These are phyloP conservation scores for Penaeus japonicus DNA, from an alignment of 1,140 invertebrate genomes.

Conservation along the genomic window DNA sequence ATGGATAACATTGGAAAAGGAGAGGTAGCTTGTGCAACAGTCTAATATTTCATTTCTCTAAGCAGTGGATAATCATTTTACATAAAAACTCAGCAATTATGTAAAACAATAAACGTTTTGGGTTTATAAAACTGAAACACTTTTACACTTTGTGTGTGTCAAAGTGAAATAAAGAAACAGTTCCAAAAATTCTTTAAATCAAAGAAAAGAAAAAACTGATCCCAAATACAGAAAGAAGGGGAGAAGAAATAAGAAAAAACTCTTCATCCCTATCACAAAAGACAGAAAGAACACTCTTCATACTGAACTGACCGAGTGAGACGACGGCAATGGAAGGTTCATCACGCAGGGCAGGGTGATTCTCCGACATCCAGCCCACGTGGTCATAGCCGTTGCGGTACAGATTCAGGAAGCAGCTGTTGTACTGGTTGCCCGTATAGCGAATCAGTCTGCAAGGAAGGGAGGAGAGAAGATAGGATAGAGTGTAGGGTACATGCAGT, in stretches of 20 bases:
- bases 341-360: constrained; percentile 64
- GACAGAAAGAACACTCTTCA: neutral
- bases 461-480: neutral
- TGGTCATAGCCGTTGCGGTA: constrained; percentile 68
- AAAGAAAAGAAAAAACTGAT: neutral
- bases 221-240: neutral
- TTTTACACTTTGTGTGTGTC: too few relatives aligned
- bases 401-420: constrained; percentile 67
- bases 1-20: neutral
- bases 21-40: too few relatives aligned
- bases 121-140: too few relatives aligned
- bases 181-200: neutral
- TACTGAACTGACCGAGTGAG: constrained; percentile 65
- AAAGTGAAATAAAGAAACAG: neutral
- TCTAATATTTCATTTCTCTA: too few relatives aligned
- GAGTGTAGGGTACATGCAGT: neutral
- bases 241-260: neutral
- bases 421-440: constrained; percentile 65
- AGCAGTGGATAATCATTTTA: too few relatives aligned
- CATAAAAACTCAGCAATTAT: too few relatives aligned
- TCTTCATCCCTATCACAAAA: neutral
- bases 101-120: neutral
- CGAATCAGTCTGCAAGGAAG: constrained; percentile 56
- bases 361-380: constrained; percentile 67
- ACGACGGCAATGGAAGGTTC: constrained; percentile 67